phyloP scores from a whole-genome alignment of 2,797 vertebrate genomes.

The Acipenser ruthenus region DNA sequence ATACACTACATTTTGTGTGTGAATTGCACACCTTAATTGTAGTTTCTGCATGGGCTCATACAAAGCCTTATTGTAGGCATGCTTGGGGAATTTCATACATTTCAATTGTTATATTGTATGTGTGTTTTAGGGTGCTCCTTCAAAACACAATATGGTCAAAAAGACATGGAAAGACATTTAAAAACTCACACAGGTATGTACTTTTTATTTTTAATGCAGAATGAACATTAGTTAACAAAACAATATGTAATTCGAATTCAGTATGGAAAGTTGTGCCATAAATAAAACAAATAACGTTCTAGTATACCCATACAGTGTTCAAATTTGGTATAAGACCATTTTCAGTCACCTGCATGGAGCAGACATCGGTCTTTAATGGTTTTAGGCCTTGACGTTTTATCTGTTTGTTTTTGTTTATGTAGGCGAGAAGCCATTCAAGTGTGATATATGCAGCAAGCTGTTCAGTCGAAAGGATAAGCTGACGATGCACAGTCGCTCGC shows the following conservation, averaged over 20 bases:
- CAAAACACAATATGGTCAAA: conserved; percentile 93
- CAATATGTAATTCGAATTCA: too few relatives aligned
- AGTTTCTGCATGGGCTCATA: too few relatives aligned
- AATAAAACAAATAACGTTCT: too few relatives aligned
- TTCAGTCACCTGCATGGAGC: background rate
- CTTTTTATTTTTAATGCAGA: too few relatives aligned
- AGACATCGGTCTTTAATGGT: background rate
- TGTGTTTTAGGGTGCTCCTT: conserved; percentile 79
- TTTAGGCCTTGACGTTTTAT: too few relatives aligned
- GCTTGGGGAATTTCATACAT: too few relatives aligned
- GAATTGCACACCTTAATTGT: too few relatives aligned
- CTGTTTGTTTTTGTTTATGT: conserved; percentile 13
- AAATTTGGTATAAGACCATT: background rate
- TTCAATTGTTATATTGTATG: background rate
- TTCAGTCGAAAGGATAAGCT: conserved; percentile 95
- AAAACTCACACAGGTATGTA: conserved; percentile 88
- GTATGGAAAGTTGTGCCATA: too few relatives aligned
- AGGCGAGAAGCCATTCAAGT: conserved; percentile 96
- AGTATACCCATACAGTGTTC: background rate
- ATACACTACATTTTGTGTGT: too few relatives aligned
- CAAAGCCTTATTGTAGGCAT: too few relatives aligned
- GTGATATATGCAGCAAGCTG: conserved; percentile 86
- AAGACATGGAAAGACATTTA: conserved; percentile 94
- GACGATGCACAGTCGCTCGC: conserved; percentile 88
- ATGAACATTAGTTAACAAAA: too few relatives aligned